phyloP scores from a whole-genome alignment of 2,113 vertebrate species.

The Tinamus guttatus region DNA sequence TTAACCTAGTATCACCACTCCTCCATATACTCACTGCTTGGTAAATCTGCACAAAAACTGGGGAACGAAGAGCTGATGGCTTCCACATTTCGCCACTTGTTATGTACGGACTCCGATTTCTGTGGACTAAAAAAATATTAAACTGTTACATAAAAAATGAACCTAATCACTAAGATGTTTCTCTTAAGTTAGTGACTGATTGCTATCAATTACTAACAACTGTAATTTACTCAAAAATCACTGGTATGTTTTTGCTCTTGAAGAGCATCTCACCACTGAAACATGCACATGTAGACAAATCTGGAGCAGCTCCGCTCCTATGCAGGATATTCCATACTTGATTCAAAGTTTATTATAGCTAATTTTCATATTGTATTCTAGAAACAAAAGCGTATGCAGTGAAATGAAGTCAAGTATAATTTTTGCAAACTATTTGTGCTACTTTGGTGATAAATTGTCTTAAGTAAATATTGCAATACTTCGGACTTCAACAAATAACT shows the following conservation, averaged over 20 bases:
- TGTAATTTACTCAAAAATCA: neutral
- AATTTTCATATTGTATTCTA: neutral
- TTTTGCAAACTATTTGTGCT: neutral
- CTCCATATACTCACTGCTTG: conserved; percentile 66
- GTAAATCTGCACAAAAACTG: conserved; percentile 41
- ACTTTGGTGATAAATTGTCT: neutral
- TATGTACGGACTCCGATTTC: conserved; percentile 60
- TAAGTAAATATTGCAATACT: neutral
- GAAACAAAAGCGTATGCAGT: neutral
- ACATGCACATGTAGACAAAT: neutral
- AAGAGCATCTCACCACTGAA: neutral
- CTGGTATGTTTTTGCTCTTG: neutral
- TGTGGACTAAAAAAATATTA: conserved; percentile 56
- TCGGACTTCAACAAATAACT: neutral
- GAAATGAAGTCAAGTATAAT: neutral
- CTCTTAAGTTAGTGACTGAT: neutral
- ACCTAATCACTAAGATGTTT: rapidly evolving
- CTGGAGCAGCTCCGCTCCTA: neutral
- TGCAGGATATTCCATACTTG: neutral
- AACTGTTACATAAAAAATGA: neutral
- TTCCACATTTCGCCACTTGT: conserved; percentile 61
- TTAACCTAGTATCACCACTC: neutral
- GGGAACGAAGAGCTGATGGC: conserved; percentile 8
- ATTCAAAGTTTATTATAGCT: neutral
- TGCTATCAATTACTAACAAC: neutral